Evolutionary conservation across 2,797 vertebrate species (phyloP).

Genomic region (Coluber constrictor): DNA sequence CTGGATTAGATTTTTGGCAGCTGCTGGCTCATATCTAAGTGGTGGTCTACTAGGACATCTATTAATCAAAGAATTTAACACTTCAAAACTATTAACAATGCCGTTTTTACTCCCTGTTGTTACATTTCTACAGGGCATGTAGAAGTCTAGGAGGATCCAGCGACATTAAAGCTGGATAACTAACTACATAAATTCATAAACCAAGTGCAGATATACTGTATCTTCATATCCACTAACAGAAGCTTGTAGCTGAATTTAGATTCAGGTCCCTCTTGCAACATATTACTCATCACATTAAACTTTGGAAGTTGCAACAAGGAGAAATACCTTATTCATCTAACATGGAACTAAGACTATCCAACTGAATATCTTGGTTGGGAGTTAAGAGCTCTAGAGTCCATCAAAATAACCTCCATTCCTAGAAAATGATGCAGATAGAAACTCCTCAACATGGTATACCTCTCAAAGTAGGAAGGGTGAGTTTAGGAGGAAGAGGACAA

Average conservation of each 20-base stretch:
- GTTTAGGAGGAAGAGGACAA: background rate
- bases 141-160: background rate
- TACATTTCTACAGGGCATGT: background rate
- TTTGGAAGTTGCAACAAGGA: background rate
- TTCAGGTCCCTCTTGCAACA: background rate
- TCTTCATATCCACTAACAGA: background rate
- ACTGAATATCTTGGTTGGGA: background rate
- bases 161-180: background rate
- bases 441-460: background rate
- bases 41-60: background rate
- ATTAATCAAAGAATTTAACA: background rate
- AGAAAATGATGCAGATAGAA: background rate
- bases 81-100: background rate
- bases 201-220: background rate
- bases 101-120: background rate
- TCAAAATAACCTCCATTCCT: background rate
- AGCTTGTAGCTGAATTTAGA: background rate
- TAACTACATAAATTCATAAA: background rate
- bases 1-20: background rate
- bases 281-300: background rate
- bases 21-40: background rate
- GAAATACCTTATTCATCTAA: background rate
- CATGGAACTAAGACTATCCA: background rate
- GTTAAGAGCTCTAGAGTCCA: background rate
- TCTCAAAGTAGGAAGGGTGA: background rate